Conservation (phyloP, 1,140 invertebrate species). For the Wasmannia auropunctata region DNA sequence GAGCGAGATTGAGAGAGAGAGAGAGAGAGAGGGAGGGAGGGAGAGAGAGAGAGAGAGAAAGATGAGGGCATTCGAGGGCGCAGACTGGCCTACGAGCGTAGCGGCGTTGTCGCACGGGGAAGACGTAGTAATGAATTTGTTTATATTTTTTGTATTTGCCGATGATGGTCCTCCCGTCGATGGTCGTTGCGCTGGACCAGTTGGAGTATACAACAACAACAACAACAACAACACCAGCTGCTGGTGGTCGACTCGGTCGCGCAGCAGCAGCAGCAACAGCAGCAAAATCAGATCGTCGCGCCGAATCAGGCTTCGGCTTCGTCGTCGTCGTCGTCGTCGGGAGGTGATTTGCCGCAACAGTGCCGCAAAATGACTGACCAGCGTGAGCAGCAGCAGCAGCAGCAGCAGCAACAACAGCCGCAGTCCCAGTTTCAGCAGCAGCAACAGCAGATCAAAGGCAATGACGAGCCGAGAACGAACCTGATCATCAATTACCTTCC, state of each 20-base stretch:
- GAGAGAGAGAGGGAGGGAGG: slow-evolving; percentile 55
- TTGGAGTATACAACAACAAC: slow-evolving; percentile 77
- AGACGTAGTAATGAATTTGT: slow-evolving; percentile 85
- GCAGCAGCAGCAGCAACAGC: slow-evolving; percentile 61
- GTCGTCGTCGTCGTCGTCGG: slow-evolving; percentile 36
- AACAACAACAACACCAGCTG: slow-evolving; percentile 57
- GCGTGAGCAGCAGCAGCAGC: slow-evolving; percentile 69
- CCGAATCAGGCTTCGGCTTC: slow-evolving; percentile 39
- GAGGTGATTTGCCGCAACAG: slow-evolving; percentile 14
- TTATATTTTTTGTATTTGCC: slow-evolving; percentile 86
- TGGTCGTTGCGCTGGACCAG: slow-evolving; percentile 80
- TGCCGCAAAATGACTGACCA: slow-evolving; percentile 80
- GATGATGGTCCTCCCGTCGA: slow-evolving; percentile 78
- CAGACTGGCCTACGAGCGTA: slow-evolving; percentile 74
- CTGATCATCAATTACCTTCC: slow-evolving; percentile 98
- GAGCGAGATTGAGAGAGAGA: slow-evolving; percentile 53
- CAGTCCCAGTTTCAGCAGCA: slow-evolving; percentile 60
- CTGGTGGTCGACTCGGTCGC: slow-evolving; percentile 40
- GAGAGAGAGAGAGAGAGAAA: slow-evolving; percentile 55
- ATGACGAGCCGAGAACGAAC: slow-evolving; percentile 89
- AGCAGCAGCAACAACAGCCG: slow-evolving; percentile 59
- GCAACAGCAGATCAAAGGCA: slow-evolving; percentile 67
- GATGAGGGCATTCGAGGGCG: slow-evolving; percentile 71
- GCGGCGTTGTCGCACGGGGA: slow-evolving; percentile 67
- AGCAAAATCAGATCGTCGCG: slow-evolving; percentile 44